These are phyloP conservation scores for Nasonia vitripennis DNA, from an alignment of 1,140 invertebrate species.

Conservation along the genomic window DNA sequence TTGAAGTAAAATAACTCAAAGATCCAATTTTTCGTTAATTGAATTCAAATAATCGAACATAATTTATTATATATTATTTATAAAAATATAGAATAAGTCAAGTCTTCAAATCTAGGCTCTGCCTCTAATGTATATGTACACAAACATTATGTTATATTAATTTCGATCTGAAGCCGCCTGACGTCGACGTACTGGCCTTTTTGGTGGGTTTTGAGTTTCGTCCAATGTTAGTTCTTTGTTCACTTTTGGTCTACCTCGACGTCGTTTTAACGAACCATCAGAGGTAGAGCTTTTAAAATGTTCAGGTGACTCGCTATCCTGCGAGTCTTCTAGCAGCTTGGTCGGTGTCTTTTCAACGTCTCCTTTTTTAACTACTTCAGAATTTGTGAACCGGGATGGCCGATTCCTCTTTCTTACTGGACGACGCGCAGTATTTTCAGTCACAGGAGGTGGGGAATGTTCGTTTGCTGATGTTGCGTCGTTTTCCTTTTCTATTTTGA, in stretches of 20 bases:
- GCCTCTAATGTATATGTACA: slow-evolving; percentile 18
- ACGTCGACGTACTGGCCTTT: slow-evolving; percentile 55
- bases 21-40: no score
- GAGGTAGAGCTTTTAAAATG: slow-evolving; percentile 50
- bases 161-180: neutral
- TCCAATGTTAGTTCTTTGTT: slow-evolving; percentile 19
- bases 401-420: slow-evolving; percentile 57
- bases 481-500: slow-evolving; percentile 33
- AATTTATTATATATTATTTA: slow-evolving; percentile 19
- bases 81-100: slow-evolving; percentile 21
- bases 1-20: neutral
- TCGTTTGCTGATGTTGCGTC: slow-evolving; percentile 25
- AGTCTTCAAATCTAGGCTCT: slow-evolving; percentile 8
- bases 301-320: neutral
- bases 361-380: neutral
- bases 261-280: slow-evolving; percentile 51
- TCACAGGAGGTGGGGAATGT: neutral
- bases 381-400: slow-evolving; percentile 36
- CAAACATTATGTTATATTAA: slow-evolving; percentile 3
- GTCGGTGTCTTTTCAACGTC: slow-evolving; percentile 22
- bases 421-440: slow-evolving; percentile 6
- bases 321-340: neutral
- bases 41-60: no score
- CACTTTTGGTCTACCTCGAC: slow-evolving; percentile 51
- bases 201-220: slow-evolving; percentile 55